phyloP scores from a whole-genome alignment of 2,113 vertebrate genomes.

The Syngnathus scovelli region DNA sequence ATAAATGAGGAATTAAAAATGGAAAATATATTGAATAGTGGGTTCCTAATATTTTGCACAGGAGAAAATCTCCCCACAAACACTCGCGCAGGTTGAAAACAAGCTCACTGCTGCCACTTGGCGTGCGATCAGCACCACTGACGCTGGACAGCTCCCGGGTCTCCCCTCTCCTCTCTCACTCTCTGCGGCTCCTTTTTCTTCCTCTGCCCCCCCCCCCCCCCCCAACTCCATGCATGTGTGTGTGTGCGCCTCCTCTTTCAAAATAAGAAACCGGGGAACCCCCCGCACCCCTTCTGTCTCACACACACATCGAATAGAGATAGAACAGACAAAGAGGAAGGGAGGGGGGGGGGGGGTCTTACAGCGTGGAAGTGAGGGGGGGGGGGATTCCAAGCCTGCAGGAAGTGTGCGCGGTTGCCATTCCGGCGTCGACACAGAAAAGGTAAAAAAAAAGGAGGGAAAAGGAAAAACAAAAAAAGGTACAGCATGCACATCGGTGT shows the following conservation, averaged over 20 bases:
- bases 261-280: slow-evolving; percentile 29
- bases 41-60: not conserved
- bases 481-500: slow-evolving; percentile 58
- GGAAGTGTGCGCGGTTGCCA: slow-evolving; percentile 56
- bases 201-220: slow-evolving; percentile 12
- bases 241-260: slow-evolving; percentile 32
- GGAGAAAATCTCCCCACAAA: not conserved
- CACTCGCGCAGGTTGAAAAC: slow-evolving; percentile 2
- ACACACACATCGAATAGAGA: slow-evolving; percentile 8
- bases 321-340: slow-evolving; percentile 67
- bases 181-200: slow-evolving; percentile 42
- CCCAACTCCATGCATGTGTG: slow-evolving; percentile 16
- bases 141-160: slow-evolving; percentile 67
- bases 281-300: not conserved
- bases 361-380: slow-evolving; percentile 77
- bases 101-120: slow-evolving; percentile 63
- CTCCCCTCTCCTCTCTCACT: slow-evolving; percentile 47
- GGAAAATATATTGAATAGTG: not conserved
- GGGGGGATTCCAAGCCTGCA: slow-evolving; percentile 76
- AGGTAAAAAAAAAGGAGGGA: slow-evolving; percentile 4
- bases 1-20: not conserved
- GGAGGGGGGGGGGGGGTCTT: slow-evolving; percentile 33
- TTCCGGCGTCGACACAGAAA: slow-evolving; percentile 7
- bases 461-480: not conserved
- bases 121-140: slow-evolving; percentile 66